Percentiles rank a stretch among this genome's conserved stretches.
phyloP scores from a whole-genome alignment of 2,797 vertebrate genomes.

The Sebastolobus altivelis region DNA sequence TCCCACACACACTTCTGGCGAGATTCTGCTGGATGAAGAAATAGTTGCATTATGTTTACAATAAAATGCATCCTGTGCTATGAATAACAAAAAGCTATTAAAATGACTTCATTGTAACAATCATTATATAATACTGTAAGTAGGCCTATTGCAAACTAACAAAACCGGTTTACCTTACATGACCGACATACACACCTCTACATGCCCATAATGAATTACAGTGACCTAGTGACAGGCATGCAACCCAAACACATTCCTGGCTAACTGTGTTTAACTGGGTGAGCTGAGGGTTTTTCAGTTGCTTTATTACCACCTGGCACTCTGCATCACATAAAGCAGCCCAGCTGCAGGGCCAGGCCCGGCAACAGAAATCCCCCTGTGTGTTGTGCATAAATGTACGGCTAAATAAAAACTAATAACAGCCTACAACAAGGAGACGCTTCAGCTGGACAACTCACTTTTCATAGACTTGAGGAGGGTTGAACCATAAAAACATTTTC shows the following conservation, averaged over 20 bases:
- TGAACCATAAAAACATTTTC: background rate
- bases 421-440: background rate
- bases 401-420: conserved; percentile 34
- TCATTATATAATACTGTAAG: background rate
- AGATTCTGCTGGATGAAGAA: conserved; percentile 54
- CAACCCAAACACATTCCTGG: background rate
- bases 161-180: background rate
- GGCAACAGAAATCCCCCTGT: conserved; percentile 50
- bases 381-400: conserved; percentile 6
- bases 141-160: background rate
- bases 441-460: background rate
- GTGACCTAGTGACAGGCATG: background rate
- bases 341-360: conserved; percentile 50
- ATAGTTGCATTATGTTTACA: conserved; percentile 39
- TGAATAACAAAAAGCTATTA: conserved; percentile 30
- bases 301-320: conserved; percentile 54
- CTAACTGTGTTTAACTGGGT: conserved; percentile 3
- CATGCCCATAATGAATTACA: background rate
- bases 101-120: background rate
- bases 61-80: conserved; percentile 45
- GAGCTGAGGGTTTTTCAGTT: conserved; percentile 54
- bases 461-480: background rate
- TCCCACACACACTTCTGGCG: conserved; percentile 63
- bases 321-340: conserved; percentile 32
- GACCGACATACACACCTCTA: background rate